Evolutionary conservation across 2,888 invertebrate species (phyloP).

Genomic region (Spodoptera littoralis): DNA sequence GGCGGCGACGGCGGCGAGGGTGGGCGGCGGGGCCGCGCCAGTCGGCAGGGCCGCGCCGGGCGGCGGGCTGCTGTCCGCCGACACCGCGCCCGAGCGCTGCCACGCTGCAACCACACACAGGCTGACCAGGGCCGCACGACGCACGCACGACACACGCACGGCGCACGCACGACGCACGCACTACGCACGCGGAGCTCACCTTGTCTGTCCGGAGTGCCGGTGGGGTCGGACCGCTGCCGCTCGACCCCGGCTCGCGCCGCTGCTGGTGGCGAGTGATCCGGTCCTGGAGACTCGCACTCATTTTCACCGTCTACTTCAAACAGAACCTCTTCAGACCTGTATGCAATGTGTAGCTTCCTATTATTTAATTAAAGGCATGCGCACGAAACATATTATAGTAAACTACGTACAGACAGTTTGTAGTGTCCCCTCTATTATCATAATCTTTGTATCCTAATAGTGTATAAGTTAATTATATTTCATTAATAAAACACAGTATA

Average conservation of each 20-base stretch:
- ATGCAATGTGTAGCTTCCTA: not conserved
- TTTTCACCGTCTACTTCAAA: conserved; percentile 76
- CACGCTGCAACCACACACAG: conserved; percentile 52
- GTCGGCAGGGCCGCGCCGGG: conserved; percentile 43
- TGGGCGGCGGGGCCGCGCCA: conserved; percentile 16
- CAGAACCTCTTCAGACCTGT: conserved; percentile 75
- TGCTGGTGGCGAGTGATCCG: conserved; percentile 31
- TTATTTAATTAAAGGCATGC: no score
- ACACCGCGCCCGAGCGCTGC: conserved; percentile 74
- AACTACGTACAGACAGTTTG: no score
- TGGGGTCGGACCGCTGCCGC: conserved; percentile 48
- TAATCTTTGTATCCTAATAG: no score
- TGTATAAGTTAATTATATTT: no score
- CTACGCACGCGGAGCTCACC: conserved; percentile 1
- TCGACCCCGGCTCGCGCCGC: conserved; percentile 32
- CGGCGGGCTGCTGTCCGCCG: conserved; percentile 78
- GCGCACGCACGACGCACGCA: no score
- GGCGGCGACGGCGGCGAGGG: conserved; percentile 68
- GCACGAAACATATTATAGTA: no score
- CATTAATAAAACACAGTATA: no score
- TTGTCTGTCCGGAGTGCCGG: conserved; percentile 24
- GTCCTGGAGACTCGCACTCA: conserved; percentile 65
- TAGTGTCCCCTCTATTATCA: no score
- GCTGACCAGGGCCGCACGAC: not conserved
- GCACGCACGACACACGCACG: not conserved